Percentiles rank a stretch among this genome's conserved stretches.
Conservation (phyloP, 2,797 vertebrate genomes). For the Lagocephalus sceleratus region DNA sequence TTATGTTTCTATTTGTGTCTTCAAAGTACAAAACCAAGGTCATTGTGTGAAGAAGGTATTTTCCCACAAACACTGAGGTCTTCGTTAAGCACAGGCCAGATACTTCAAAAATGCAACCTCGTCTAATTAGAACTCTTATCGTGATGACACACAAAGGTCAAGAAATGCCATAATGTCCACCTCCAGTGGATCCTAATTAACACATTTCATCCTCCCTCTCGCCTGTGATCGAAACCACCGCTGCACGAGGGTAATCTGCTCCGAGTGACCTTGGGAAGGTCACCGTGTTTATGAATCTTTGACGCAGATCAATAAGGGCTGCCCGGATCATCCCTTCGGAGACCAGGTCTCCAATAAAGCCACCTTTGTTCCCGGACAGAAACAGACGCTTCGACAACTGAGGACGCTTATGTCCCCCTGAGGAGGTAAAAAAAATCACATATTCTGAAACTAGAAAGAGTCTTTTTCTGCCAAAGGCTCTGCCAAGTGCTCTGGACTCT, state of each 20-base stretch:
- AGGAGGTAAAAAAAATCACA: constrained; percentile 11
- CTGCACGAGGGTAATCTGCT: background rate
- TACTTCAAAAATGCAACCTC: constrained; percentile 12
- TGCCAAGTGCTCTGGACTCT: constrained; percentile 59
- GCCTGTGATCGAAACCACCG: too few relatives aligned
- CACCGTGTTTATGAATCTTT: constrained; percentile 24
- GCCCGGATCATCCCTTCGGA: constrained; percentile 26
- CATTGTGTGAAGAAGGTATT: constrained; percentile 36
- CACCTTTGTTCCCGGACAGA: constrained; percentile 9
- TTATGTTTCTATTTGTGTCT: constrained; percentile 25
- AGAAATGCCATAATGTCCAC: constrained; percentile 8
- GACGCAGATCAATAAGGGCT: constrained; percentile 45
- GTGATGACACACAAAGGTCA: constrained; percentile 19
- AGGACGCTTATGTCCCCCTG: background rate
- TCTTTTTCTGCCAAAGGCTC: constrained; percentile 18
- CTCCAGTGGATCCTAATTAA: constrained; percentile 31
- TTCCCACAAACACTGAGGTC: constrained; percentile 38
- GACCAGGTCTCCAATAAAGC: constrained; percentile 8
- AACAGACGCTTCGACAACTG: constrained; percentile 1
- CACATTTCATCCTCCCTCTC: constrained; percentile 27
- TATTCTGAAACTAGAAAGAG: constrained; percentile 15
- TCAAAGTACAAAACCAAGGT: constrained; percentile 44
- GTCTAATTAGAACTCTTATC: background rate
- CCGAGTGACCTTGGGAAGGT: constrained; percentile 38
- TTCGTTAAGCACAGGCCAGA: constrained; percentile 23